Percentiles rank a stretch among this genome's conserved stretches.
Evolutionary conservation across 2,797 vertebrate species (phyloP).

Genomic region (Rhinella marina): DNA sequence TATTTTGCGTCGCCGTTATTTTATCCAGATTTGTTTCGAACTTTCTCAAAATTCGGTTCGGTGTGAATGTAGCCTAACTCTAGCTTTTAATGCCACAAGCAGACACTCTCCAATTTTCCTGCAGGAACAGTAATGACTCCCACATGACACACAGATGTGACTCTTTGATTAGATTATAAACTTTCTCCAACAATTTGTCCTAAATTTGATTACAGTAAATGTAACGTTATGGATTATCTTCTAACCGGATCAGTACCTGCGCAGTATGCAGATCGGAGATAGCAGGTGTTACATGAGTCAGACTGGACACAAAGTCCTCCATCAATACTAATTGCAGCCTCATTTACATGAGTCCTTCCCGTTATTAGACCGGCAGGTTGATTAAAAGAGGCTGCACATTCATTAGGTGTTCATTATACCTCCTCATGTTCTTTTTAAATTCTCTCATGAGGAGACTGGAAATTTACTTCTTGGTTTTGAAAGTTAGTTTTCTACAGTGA

Average conservation of each 20-base stretch:
- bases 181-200: not conserved
- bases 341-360: not conserved
- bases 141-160: not conserved
- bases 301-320: not conserved
- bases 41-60: too few species aligned
- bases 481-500: not conserved
- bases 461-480: not conserved
- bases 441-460: not conserved
- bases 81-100: too few species aligned
- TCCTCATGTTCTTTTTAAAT: not conserved
- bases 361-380: not conserved
- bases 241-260: not conserved
- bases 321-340: not conserved
- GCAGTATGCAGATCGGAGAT: not conserved
- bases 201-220: not conserved
- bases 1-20: too few species aligned
- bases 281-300: constrained; percentile 7
- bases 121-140: not conserved
- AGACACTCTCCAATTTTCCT: too few species aligned
- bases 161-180: not conserved
- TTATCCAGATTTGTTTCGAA: too few species aligned
- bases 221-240: not conserved
- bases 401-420: not conserved
- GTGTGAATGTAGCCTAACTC: too few species aligned
- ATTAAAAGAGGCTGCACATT: not conserved